Conservation (phyloP, 2,113 vertebrate species). For the Hiodon alosoides region DNA sequence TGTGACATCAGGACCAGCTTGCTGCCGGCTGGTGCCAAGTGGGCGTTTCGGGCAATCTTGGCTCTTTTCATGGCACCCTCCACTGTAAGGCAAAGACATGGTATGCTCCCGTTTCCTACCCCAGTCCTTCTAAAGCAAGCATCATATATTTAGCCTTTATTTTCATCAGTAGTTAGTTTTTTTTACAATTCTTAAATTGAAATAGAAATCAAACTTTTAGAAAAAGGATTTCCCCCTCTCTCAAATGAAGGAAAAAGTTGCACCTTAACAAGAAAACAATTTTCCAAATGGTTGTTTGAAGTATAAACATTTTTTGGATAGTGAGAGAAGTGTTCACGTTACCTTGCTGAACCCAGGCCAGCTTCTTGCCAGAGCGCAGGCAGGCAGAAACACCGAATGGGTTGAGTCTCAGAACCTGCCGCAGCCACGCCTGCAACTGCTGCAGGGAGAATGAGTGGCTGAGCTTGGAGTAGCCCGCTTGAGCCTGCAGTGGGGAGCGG, state of each 20-base stretch:
- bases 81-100: constrained; percentile 58
- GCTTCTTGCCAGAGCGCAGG: constrained; percentile 80
- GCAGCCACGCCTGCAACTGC: constrained; percentile 76
- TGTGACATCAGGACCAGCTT: constrained; percentile 89
- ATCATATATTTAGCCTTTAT: too few relatives aligned
- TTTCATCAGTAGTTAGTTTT: too few relatives aligned
- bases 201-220: too few relatives aligned
- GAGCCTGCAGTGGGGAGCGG: constrained; percentile 64
- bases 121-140: too few relatives aligned
- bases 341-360: constrained; percentile 92
- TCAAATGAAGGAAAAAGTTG: too few relatives aligned
- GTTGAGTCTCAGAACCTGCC: constrained; percentile 64
- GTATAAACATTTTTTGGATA: too few relatives aligned
- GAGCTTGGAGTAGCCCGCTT: constrained; percentile 67
- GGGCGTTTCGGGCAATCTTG: constrained; percentile 77
- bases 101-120: neutral
- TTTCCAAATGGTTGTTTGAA: too few relatives aligned
- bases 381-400: constrained; percentile 82
- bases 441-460: constrained; percentile 69
- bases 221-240: too few relatives aligned
- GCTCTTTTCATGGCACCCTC: constrained; percentile 83
- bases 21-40: constrained; percentile 68
- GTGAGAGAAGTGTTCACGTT: constrained; percentile 9
- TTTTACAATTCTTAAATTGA: too few relatives aligned
- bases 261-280: too few relatives aligned